Conservation (phyloP, 1,140 invertebrate genomes). For the Anthonomus grandis region DNA sequence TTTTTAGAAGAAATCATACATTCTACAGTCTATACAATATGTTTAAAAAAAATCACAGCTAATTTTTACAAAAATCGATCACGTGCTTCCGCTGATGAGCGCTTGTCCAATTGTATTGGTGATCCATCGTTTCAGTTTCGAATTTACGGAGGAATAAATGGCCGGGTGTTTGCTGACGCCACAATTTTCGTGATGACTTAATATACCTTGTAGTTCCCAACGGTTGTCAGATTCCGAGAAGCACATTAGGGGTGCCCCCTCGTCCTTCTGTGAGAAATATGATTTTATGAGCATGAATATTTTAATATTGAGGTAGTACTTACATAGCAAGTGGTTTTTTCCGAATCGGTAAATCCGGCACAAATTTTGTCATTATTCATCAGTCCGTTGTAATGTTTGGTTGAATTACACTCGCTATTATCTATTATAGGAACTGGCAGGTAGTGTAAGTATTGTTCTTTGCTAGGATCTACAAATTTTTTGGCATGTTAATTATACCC, state of each 20-base stretch:
- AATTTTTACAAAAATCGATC: not conserved
- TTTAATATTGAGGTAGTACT: constrained; percentile 37
- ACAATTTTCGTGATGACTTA: constrained; percentile 60
- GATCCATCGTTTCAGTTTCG: constrained; percentile 45
- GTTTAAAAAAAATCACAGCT: constrained; percentile 11
- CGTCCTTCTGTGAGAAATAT: constrained; percentile 59
- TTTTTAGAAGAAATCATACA: too few species aligned
- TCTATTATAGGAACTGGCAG: constrained; percentile 57
- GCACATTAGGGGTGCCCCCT: constrained; percentile 64
- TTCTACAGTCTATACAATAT: constrained; percentile 20
- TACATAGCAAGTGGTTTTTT: constrained; percentile 60
- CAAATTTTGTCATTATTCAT: constrained; percentile 58
- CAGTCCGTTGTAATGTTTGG: constrained; percentile 58
- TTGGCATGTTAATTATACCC: too few species aligned
- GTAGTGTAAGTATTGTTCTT: constrained; percentile 56
- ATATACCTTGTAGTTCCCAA: constrained; percentile 61
- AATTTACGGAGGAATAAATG: constrained; percentile 52
- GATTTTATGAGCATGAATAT: constrained; percentile 7
- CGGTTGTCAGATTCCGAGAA: constrained; percentile 51
- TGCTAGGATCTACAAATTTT: constrained; percentile 49
- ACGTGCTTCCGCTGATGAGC: constrained; percentile 9
- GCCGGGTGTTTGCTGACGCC: constrained; percentile 57
- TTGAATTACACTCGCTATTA: constrained; percentile 57
- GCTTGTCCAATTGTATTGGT: constrained; percentile 43
- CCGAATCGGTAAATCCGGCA: constrained; percentile 55